Conservation (phyloP, 2,113 vertebrate genomes). For the Equus przewalskii region DNA sequence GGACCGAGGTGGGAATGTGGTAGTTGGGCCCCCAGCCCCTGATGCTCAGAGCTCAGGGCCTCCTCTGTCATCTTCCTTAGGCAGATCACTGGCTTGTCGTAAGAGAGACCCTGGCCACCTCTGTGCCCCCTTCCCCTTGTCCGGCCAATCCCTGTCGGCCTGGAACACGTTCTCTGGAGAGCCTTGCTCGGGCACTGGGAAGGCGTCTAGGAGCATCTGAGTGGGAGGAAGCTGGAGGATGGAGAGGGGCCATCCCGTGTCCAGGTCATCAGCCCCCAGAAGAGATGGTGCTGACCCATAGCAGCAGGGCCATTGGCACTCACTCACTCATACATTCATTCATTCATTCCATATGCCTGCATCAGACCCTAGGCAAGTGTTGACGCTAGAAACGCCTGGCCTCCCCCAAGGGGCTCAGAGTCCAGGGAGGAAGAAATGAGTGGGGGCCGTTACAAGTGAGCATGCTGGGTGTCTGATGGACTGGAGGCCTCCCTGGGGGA, state of each 20-base stretch:
- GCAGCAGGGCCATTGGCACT: neutral
- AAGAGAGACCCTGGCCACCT: neutral
- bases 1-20: neutral
- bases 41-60: neutral
- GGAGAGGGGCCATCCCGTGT: neutral
- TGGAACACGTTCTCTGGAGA: neutral
- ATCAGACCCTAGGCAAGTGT: neutral
- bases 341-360: neutral
- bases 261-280: neutral
- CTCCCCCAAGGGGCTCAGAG: neutral
- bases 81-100: neutral
- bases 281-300: neutral
- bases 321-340: neutral
- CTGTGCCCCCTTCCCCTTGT: neutral
- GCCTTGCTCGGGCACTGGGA: neutral
- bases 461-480: neutral
- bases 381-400: neutral
- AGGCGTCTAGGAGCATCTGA: neutral
- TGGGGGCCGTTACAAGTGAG: neutral
- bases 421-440: neutral
- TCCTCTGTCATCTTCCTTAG: neutral
- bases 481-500: neutral
- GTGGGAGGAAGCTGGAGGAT: neutral
- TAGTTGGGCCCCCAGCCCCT: neutral
- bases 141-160: no score